Conservation (phyloP, 2,797 vertebrate genomes). For the Valencia hispanica region DNA sequence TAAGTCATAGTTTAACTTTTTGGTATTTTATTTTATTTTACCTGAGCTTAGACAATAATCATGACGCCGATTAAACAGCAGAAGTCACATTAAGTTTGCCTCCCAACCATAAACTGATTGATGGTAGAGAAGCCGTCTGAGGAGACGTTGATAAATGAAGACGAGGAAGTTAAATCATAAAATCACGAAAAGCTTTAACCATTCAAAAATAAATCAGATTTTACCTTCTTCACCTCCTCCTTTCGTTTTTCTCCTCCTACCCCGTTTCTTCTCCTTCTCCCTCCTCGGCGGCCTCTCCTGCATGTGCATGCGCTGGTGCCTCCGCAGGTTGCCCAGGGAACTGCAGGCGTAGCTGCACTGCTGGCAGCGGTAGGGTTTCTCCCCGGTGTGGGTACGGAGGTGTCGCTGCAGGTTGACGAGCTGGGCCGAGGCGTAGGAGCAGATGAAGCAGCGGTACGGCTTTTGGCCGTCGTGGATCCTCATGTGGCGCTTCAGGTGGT, state of each 20-base stretch:
- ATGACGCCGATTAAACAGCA: too few species aligned
- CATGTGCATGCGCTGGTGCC: constrained; percentile 92
- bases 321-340: constrained; percentile 93
- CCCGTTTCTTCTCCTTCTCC: constrained; percentile 66
- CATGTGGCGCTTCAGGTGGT: constrained; percentile 98
- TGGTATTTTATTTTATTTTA: too few species aligned
- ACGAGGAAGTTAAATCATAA: too few species aligned
- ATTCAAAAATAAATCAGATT: too few species aligned
- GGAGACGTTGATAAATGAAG: too few species aligned
- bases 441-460: constrained; percentile 91
- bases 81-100: too few species aligned
- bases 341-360: constrained; percentile 94
- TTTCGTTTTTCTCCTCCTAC: constrained; percentile 43
- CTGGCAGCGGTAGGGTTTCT: constrained; percentile 93
- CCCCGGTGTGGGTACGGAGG: constrained; percentile 93
- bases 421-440: constrained; percentile 93
- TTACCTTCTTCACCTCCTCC: constrained; percentile 52
- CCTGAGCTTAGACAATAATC: too few species aligned
- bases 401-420: constrained; percentile 96
- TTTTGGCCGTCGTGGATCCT: constrained; percentile 96
- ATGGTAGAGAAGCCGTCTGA: too few species aligned
- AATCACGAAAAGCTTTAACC: too few species aligned
- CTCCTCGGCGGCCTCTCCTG: constrained; percentile 86
- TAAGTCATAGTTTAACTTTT: too few species aligned
- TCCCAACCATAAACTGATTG: too few species aligned